Percentiles rank a stretch among this genome's conserved stretches.
Conservation (phyloP, 2,888 invertebrate species). For the Labia minor region DNA sequence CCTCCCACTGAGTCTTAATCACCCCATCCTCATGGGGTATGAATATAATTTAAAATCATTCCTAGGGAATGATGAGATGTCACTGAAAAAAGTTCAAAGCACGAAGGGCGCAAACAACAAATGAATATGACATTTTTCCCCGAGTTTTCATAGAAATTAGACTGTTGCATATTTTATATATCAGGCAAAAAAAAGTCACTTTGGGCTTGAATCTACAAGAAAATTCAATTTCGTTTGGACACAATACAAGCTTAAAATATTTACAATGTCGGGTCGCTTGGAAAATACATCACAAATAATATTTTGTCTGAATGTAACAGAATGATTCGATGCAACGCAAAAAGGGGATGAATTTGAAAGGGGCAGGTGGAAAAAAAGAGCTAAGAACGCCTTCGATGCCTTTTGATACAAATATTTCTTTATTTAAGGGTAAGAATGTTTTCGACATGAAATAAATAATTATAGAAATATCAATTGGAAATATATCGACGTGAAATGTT, state of each 20-base stretch:
- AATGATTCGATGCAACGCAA: conserved; percentile 1
- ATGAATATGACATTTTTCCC: conserved; percentile 13
- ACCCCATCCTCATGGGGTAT: no score
- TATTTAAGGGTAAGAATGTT: neutral
- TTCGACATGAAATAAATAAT: conserved; percentile 8
- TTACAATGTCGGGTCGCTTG: conserved; percentile 4
- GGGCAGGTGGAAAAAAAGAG: neutral
- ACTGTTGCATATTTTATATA: conserved; percentile 13
- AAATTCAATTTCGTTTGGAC: conserved; percentile 13
- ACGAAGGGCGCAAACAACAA: conserved; percentile 8
- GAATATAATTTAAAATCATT: conserved; percentile 3
- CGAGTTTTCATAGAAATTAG: conserved; percentile 13
- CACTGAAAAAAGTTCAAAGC: conserved; percentile 13
- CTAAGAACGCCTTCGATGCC: neutral
- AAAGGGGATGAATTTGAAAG: neutral
- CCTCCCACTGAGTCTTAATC: no score
- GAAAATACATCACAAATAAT: conserved; percentile 13
- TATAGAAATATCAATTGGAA: neutral
- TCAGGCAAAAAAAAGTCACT: conserved; percentile 3
- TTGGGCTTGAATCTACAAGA: conserved; percentile 13
- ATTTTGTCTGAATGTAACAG: conserved; percentile 7
- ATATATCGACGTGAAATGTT: neutral
- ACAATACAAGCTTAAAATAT: conserved; percentile 13
- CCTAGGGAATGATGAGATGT: neutral
- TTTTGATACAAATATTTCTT: neutral